Evolutionary conservation across 2,797 vertebrate genomes (phyloP), one percentile per base, ranked within the genome.

Genomic region (Vespertilio murinus): DNA sequence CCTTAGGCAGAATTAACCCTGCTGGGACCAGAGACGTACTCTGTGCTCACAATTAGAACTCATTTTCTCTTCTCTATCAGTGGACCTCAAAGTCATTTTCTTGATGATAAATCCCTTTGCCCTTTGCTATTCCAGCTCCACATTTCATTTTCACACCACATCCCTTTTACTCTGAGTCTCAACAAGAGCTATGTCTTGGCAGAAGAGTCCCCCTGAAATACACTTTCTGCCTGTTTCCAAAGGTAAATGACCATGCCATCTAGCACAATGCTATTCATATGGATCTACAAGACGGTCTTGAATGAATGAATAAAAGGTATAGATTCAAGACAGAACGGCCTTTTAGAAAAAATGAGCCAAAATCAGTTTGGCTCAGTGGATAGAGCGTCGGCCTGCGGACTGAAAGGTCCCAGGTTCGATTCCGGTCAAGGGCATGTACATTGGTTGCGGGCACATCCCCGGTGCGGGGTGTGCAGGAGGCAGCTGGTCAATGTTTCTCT

Each of bases 51-150:
- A 70, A 65, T 92, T 91, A 90, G 77, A 94, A 90, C n/a, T n/a
- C 80, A 78, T 79, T 82, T 90, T 67, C 69, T 94, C 73, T 61
- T 82, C 94, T 93, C 87, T 84, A 47, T 69, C 59, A 64, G 33
- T 71, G 77, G 94, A 69, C 20, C 93, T 86, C 40, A 54, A 67
- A 93, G 86, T 86, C 12, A 71, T 86, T 71, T 93, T 45, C 65
- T 75, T 65, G 17, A 20, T n/a, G 79, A 67, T 49, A 69, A 65
- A 30, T 90, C 25, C 25, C 33, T 86, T 78, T 74, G 38, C 88
- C 69, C 38, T 85, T 91, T 49, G 70, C 38, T 42, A 16, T 54
- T 93, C 45, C 69, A 70, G 35, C 47, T 78, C 33, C 70, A 12
- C 47, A 33, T 45, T 80, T 35, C 18, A 8, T 65, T 89, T 86